Evolutionary conservation across 1,140 invertebrate genomes (phyloP), one percentile per base, ranked within the genome.

Genomic region (Sycophaga agraensis): DNA sequence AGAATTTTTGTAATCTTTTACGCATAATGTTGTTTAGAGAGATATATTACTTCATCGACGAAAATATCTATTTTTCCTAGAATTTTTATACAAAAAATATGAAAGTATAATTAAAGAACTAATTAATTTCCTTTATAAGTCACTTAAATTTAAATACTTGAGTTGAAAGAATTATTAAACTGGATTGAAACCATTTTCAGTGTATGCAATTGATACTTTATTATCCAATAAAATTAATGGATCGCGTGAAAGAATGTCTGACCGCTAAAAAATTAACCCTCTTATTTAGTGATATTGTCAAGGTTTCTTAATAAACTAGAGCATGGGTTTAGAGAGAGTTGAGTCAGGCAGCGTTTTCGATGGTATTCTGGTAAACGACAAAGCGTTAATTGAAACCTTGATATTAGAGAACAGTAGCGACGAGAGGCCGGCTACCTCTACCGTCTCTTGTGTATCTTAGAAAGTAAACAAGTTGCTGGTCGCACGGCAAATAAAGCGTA

Each of bases 341-440:
- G 7, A 35, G 21, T 37, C 9, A 2, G 45, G 16, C 24, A 31
- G n/a, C 11, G 16, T 59, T 50, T 59, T 42, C 34, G 16, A 34
- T 12, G 14, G 28, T 34, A 49, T 35, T 51, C n/a, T 24, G n/a
- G 17, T 34, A 24, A 55, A 55, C n/a, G 21, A 55, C 28, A 48
- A 48, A 48, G 59, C 50, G 22, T 61, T 61, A 53, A 60, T 60
- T 60, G 49, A 60, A 60, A 60, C 40, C 49, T 60, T 31, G 59
- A 61, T 61, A 61, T 61, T 55, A 55, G 49, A 53, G 59, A 40
- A 53, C 8, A 53, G 31, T 60, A 14, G 4, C 2, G n/a, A n/a
- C 19, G 22, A 22, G 11, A 21, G 16, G 14, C 14, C 34, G 35
- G 16, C 24, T 42, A n/a, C 16, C 14, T 49, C 37, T n/a, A n/a